Base-by-base conservation (phyloP, 2,113 vertebrate species). In the Phyllopteryx taeniolatus region DNA sequence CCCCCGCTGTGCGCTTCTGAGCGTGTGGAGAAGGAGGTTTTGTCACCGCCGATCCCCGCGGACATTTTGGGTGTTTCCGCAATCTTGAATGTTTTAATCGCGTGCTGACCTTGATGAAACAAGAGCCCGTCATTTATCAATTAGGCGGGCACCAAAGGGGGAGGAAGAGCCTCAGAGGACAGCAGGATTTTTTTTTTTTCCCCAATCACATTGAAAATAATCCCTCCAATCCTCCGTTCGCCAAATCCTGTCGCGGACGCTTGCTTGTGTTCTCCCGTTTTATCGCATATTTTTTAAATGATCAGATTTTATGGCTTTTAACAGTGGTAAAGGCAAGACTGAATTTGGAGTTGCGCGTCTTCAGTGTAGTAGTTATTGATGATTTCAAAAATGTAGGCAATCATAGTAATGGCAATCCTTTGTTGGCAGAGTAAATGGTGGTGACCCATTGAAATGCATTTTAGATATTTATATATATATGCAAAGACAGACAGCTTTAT, bases 71-170 rank as follows among this genome's bases (percentile, higher is more conserved):
- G 69, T 57, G 79, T 71, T 43, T 88, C 88, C 83, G 82, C 74
- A 87, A 90, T 90, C 76, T 77, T 27, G 72, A 72, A 81, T 82
- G 82, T 90, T 90, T 91, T 89, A 90, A 90, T 90, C 86, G 88
- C 84, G 77, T 71, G 44, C 79, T 80, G 90, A 90, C 90, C 90
- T 91, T 90, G 88, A 85, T 80, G 80, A 83, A 85, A 83, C 53
- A 79, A 82, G 70, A 35, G 83, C 85, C 80, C 83, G 67, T 84
- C 82, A 81, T 90, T 85, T 86, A 87, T 91, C 90, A 91, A 89
- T 89, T 88, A 85, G 75, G 77, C 80, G 86, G 87, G 82, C 83
- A 85, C 85, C 64, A 76, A 79, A n/a, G 73, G 78, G 81, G 27
- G 57, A 59, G 0, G 31, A 33, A 61, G 60, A 68, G 78, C 56